A percentile compares a stretch with the other conserved stretches of the same genome.
phyloP scores from a whole-genome alignment of 2,113 vertebrate species.

The Rhagologus leucostigma region DNA sequence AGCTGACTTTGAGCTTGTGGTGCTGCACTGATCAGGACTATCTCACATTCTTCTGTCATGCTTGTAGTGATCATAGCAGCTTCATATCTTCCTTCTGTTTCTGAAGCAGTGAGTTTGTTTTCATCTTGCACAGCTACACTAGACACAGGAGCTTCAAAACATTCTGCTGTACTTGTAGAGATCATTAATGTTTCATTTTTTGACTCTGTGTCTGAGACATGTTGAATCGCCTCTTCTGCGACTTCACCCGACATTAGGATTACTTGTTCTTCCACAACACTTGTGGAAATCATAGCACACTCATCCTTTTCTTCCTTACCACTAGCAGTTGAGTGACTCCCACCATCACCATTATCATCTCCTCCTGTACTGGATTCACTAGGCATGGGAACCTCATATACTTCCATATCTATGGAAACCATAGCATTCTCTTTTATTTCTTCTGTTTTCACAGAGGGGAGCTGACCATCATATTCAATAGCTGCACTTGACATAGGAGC shows the following conservation, averaged over 20 bases:
- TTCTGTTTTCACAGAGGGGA: neutral
- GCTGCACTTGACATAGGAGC: constrained; percentile 68
- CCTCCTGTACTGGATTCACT: constrained; percentile 57
- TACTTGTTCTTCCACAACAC: constrained; percentile 68
- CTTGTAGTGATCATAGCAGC: constrained; percentile 67
- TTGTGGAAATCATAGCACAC: constrained; percentile 77
- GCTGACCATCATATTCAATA: neutral
- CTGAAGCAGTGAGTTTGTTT: neutral
- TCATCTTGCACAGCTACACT: constrained; percentile 38
- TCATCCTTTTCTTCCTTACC: constrained; percentile 76
- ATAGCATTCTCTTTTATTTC: neutral
- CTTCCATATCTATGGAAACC: neutral
- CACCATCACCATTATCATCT: neutral
- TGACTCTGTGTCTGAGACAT: neutral
- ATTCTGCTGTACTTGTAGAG: constrained; percentile 73
- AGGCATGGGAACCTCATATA: constrained; percentile 66
- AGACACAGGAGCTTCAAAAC: constrained; percentile 67
- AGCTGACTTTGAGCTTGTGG: constrained; percentile 28
- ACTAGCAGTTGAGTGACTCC: constrained; percentile 37
- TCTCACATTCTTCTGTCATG: constrained; percentile 66
- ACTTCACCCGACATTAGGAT: constrained; percentile 24
- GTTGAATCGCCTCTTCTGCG: neutral
- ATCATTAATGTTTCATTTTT: constrained; percentile 63
- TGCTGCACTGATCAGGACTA: constrained; percentile 37
- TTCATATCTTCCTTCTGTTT: constrained; percentile 43